Percentiles rank a stretch among this genome's conserved stretches.
Evolutionary conservation across 2,797 vertebrate genomes (phyloP).

Genomic region (Siniperca undulata): DNA sequence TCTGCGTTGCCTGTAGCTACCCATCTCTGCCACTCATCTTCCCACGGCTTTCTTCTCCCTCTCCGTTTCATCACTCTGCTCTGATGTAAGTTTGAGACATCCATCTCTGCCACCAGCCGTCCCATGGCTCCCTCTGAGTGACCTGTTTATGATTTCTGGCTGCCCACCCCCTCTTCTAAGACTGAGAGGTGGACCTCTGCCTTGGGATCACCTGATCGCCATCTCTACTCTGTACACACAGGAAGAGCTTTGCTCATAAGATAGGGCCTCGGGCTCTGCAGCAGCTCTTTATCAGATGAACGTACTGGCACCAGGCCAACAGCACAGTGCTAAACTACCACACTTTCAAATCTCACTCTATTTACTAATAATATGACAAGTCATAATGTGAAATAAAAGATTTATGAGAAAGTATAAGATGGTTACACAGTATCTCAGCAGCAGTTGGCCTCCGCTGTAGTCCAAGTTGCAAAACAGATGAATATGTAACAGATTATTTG

Average conservation of each 20-base stretch:
- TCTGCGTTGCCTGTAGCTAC: slow-evolving; percentile 37
- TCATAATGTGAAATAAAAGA: slow-evolving; percentile 9
- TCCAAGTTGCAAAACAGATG: background rate
- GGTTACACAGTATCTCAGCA: background rate
- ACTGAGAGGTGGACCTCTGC: slow-evolving; percentile 23
- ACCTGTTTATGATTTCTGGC: slow-evolving; percentile 36
- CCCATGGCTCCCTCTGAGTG: slow-evolving; percentile 35
- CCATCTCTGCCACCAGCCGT: slow-evolving; percentile 48
- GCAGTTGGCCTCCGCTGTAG: background rate
- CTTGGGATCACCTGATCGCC: slow-evolving; percentile 64
- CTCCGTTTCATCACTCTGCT: slow-evolving; percentile 39
- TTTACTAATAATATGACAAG: slow-evolving; percentile 30
- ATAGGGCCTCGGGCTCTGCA: slow-evolving; percentile 38
- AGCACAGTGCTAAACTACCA: slow-evolving; percentile 4
- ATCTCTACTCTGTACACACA: slow-evolving; percentile 61
- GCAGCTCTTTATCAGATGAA: slow-evolving; percentile 58
- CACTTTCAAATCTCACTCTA: background rate
- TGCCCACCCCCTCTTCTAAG: slow-evolving; percentile 15
- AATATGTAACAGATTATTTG: slow-evolving; percentile 26
- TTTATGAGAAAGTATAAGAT: background rate
- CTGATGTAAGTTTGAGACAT: slow-evolving; percentile 60
- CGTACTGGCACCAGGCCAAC: background rate
- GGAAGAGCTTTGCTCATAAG: slow-evolving; percentile 62
- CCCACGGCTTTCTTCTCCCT: slow-evolving; percentile 34
- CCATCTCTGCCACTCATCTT: slow-evolving; percentile 46